phyloP scores from a whole-genome alignment of 37 sponge, comb jelly and placozoan genomes.

The Trichoplax adhaerens region DNA sequence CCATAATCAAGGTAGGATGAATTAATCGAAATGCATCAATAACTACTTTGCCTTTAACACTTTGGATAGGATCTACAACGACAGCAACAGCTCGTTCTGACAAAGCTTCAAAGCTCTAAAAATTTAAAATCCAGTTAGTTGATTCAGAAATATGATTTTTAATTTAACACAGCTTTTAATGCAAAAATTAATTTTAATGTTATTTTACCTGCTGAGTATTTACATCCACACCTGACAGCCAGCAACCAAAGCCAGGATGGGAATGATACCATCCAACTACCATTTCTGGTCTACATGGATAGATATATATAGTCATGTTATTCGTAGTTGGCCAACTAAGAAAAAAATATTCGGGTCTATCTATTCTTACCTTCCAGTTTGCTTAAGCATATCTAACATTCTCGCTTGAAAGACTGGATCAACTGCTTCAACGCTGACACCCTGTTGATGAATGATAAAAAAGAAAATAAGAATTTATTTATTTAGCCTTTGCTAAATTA shows the following conservation, averaged over 20 bases:
- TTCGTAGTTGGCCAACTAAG: too few relatives aligned
- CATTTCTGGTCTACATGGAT: constrained; percentile 74
- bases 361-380: constrained; percentile 48
- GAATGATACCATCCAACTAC: constrained; percentile 99
- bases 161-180: not conserved
- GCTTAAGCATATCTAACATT: constrained; percentile 99
- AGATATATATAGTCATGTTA: not conserved
- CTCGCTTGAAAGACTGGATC: constrained; percentile 99
- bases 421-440: constrained; percentile 97
- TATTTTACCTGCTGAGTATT: constrained; percentile 51
- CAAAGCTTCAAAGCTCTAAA: constrained; percentile 94
- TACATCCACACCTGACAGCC: constrained; percentile 97
- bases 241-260: constrained; percentile 98
- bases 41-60: constrained; percentile 83
- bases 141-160: not conserved
- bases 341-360: not conserved
- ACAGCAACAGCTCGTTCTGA: constrained; percentile 89
- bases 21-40: constrained; percentile 98
- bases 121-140: not conserved
- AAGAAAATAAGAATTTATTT: too few relatives aligned
- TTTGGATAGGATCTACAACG: constrained; percentile 97
- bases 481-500: too few relatives aligned
- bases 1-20: constrained; percentile 64
- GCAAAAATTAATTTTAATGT: not conserved
- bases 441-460: constrained; percentile 16